These are phyloP conservation scores for Rhopalosiphum maidis DNA, from an alignment of 1,140 invertebrate genomes.

Conservation along the genomic window DNA sequence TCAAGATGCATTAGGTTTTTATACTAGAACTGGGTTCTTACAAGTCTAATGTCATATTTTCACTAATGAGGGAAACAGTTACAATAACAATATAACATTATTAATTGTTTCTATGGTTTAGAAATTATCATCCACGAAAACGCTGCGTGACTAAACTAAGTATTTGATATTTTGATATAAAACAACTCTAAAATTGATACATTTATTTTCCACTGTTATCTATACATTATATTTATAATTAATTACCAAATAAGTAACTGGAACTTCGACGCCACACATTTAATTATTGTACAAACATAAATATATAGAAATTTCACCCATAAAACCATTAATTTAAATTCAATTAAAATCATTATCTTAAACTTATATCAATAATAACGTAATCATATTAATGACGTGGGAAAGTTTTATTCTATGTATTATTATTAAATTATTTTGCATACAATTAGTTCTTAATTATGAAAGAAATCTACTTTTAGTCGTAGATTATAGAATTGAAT, in stretches of 20 bases:
- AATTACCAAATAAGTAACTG: neutral
- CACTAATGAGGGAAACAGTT: neutral
- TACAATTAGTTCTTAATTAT: neutral
- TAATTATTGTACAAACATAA: neutral
- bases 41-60: neutral
- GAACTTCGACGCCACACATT: neutral
- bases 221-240: neutral
- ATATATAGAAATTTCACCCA: neutral
- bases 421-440: neutral
- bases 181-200: neutral
- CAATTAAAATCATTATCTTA: neutral
- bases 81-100: neutral
- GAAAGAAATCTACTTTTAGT: neutral
- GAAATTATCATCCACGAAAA: neutral
- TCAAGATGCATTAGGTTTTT: neutral
- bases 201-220: neutral
- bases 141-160: neutral
- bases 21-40: neutral
- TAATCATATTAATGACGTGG: neutral
- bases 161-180: neutral
- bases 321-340: neutral
- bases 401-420: neutral
- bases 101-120: neutral
- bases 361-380: neutral
- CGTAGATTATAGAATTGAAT: neutral